Evolutionary conservation across 2,113 vertebrate species (phyloP), one percentile per base, ranked within the genome.

Genomic region (Panthera leo): DNA sequence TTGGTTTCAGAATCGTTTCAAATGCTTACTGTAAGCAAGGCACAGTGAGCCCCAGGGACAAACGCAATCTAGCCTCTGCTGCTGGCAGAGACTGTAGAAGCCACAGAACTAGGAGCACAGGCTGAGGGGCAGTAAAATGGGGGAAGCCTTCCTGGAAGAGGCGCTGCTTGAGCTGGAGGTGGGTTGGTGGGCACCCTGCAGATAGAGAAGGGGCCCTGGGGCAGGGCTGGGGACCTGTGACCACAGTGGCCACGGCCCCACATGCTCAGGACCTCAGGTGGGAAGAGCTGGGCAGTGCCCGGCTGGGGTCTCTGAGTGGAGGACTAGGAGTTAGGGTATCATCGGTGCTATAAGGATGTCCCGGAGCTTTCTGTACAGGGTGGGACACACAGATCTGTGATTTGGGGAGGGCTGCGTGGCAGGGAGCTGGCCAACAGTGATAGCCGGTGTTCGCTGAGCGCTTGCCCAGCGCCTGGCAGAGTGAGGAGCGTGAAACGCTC

Each of bases 281-380:
- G 36, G 31, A 36, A 31, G 86, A 13, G 11, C 4, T 10, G 73
- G 25, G 36, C 0, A 0, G 55, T 1, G 15, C 51, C 0, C 2
- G 45, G 18, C 76, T 5, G 14, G 93, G 36, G 16, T 16, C 29
- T 80, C 5, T 55, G 45, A 27, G 31, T 34, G 61, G 34, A 19
- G 7, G 88, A 23, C 12, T 55, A 18, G 2, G 2, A 73, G 45
- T 10, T 27, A 34, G 21, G 51, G 7, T 48, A 18, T 85, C 85
- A 1, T 2, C 73, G 11, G 87, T 16, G 48, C 61, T 75, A 0
- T 6, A 7, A 63, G 21, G 25, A n/a, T 14, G 14, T 29, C 34
- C 68, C 3, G 61, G 73, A 53, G 11, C 25, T 58, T 55, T 48
- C 58, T 16, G 21, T 36, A 5, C 3, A 0, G 31, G 18, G 34